Evolutionary conservation across 2,888 invertebrate genomes (phyloP).

Genomic region (Apantesis nais): DNA sequence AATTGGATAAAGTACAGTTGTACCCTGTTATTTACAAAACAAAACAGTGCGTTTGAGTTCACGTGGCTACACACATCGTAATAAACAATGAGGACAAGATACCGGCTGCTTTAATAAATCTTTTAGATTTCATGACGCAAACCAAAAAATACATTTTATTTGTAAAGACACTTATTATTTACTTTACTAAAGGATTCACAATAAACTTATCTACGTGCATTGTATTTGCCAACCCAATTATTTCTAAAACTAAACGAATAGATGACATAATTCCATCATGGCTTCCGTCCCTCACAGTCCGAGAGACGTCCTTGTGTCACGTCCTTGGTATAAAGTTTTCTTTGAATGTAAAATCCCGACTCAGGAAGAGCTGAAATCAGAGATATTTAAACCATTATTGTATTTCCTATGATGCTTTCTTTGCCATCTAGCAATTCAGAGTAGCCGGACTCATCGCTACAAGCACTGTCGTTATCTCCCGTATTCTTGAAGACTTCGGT

Average conservation of each 20-base stretch:
- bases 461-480: slow-evolving; percentile 91
- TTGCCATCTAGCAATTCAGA: slow-evolving; percentile 90
- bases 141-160: slow-evolving; percentile 33
- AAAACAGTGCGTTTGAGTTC: slow-evolving; percentile 22
- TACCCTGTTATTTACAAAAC: slow-evolving; percentile 67
- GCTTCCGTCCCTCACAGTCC: slow-evolving; percentile 33
- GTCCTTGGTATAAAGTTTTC: slow-evolving; percentile 39
- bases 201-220: slow-evolving; percentile 53
- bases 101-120: slow-evolving; percentile 18
- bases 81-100: slow-evolving; percentile 17
- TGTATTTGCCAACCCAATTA: slow-evolving; percentile 46
- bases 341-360: slow-evolving; percentile 36
- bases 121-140: slow-evolving; percentile 24
- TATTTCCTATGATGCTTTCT: slow-evolving; percentile 80
- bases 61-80: slow-evolving; percentile 23
- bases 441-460: slow-evolving; percentile 96
- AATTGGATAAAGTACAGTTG: slow-evolving; percentile 63
- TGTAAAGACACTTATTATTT: slow-evolving; percentile 39
- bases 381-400: slow-evolving; percentile 76
- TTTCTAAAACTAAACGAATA: slow-evolving; percentile 34
- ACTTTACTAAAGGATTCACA: slow-evolving; percentile 43
- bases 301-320: slow-evolving; percentile 18
- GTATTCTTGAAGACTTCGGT: slow-evolving; percentile 80
- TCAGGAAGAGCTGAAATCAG: slow-evolving; percentile 22
- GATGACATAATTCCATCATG: slow-evolving; percentile 37